phyloP scores from a whole-genome alignment of 2,888 invertebrate genomes.

The Pharmacophagus antenor region DNA sequence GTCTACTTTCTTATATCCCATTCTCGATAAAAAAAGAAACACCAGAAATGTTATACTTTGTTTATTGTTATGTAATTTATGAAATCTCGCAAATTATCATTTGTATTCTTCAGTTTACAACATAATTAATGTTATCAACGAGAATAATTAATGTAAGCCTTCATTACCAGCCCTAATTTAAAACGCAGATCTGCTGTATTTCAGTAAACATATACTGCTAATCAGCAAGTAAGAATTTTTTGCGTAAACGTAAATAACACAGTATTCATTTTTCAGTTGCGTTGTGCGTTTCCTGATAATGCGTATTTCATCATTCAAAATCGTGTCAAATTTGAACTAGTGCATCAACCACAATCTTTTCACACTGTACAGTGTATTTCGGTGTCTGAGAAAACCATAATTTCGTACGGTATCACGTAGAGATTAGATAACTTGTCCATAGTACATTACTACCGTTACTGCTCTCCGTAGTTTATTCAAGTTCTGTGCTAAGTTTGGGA shows the following conservation, averaged over 20 bases:
- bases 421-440: slow-evolving; percentile 18
- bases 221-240: neutral
- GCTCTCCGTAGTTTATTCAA: neutral
- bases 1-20: no score
- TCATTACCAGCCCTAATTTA: slow-evolving; percentile 13
- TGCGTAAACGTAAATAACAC: neutral
- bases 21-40: no score
- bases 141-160: neutral
- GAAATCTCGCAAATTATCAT: neutral
- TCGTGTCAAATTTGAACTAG: neutral
- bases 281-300: slow-evolving; percentile 9
- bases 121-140: slow-evolving; percentile 9
- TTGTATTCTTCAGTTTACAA: slow-evolving; percentile 2
- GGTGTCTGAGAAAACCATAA: neutral
- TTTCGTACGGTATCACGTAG: slow-evolving; percentile 1
- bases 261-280: slow-evolving; percentile 1
- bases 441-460: neutral
- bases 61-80: neutral
- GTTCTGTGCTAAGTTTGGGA: slow-evolving; percentile 1
- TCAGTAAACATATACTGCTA: slow-evolving; percentile 1
- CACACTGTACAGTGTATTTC: no score
- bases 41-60: no score
- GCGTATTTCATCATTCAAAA: neutral
- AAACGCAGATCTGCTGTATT: neutral
- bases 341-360: neutral